phyloP scores from a whole-genome alignment of 2,113 vertebrate species.

The Cranoglanis bouderius region DNA sequence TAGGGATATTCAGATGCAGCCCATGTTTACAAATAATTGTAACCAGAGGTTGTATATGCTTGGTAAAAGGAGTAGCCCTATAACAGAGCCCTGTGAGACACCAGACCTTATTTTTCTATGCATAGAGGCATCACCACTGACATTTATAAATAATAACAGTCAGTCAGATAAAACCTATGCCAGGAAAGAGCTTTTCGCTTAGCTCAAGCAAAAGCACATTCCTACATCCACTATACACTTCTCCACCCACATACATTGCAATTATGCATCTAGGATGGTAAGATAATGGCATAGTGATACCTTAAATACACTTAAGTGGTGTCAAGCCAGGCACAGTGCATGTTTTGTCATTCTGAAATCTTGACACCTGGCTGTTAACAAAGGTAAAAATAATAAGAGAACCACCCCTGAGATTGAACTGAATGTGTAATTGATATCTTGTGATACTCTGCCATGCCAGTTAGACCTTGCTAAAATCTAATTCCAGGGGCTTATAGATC shows the following conservation, averaged over 20 bases:
- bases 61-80: neutral
- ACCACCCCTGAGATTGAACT: conserved; percentile 49
- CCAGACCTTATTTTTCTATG: neutral
- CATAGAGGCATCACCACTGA: neutral
- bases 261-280: conserved; percentile 26
- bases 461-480: conserved; percentile 56
- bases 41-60: neutral
- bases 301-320: conserved; percentile 34
- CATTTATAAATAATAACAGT: neutral
- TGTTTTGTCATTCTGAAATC: conserved; percentile 27
- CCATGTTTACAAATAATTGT: neutral
- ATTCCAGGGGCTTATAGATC: conserved; percentile 52
- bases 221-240: neutral
- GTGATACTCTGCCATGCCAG: conserved; percentile 48
- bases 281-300: conserved; percentile 44
- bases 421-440: conserved; percentile 65
- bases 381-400: conserved; percentile 39
- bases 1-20: too few relatives aligned
- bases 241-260: conserved; percentile 23
- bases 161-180: neutral
- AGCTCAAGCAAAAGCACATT: neutral
- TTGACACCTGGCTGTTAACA: conserved; percentile 51
- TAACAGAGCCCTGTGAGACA: neutral
- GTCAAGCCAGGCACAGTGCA: neutral
- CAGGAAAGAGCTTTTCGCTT: neutral